Evolutionary conservation across 2,797 vertebrate species (phyloP).

Genomic region (Liparis tanakae): DNA sequence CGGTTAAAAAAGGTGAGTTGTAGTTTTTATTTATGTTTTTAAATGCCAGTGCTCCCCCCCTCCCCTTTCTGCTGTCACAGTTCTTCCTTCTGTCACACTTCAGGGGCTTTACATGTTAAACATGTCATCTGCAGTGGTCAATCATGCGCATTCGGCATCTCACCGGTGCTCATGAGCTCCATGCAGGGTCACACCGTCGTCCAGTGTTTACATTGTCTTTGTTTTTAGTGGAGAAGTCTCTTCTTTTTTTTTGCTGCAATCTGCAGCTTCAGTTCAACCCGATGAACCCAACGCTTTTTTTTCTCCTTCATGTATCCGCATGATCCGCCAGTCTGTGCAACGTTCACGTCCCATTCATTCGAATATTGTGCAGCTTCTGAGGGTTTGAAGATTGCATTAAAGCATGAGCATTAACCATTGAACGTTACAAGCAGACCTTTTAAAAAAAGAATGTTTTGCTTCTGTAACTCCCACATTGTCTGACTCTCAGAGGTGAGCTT

Average conservation of each 20-base stretch:
- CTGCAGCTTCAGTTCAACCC: slow-evolving; percentile 10
- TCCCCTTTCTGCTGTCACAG: neutral
- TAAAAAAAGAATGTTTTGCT: neutral
- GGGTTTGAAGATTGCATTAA: neutral
- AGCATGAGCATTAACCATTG: neutral
- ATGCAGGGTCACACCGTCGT: slow-evolving; percentile 34
- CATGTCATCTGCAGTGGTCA: slow-evolving; percentile 46
- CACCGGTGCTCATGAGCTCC: neutral
- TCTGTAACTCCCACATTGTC: neutral
- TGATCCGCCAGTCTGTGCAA: slow-evolving; percentile 32
- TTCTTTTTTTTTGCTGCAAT: slow-evolving; percentile 9
- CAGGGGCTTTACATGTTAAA: slow-evolving; percentile 32
- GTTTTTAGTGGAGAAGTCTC: neutral
- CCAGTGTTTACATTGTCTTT: neutral
- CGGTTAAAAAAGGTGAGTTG: slow-evolving; percentile 84
- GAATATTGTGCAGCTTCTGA: neutral
- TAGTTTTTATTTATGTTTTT: neutral
- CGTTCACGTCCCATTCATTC: slow-evolving; percentile 19
- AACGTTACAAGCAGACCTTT: neutral
- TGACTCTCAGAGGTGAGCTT: slow-evolving; percentile 22
- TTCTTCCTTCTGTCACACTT: slow-evolving; percentile 27
- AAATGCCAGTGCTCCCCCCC: neutral
- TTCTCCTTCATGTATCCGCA: slow-evolving; percentile 26
- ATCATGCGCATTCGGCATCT: slow-evolving; percentile 38
- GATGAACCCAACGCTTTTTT: neutral